Base-by-base conservation (phyloP, 2,888 invertebrate species). In the Lycia hirtaria region DNA sequence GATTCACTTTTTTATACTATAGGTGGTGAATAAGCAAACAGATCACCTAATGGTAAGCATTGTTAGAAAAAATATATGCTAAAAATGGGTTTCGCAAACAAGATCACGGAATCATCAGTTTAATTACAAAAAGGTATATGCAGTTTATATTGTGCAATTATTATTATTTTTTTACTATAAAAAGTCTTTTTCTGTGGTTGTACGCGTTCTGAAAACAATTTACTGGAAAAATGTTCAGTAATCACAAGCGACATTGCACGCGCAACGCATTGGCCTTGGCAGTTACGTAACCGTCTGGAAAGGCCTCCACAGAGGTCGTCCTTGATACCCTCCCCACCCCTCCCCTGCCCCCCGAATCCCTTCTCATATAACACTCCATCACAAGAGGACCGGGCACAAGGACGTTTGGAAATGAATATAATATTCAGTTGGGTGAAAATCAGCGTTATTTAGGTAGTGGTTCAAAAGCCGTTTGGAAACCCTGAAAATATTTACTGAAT, bases 211-310 rank as follows among this genome's bases (percentile, higher is more conserved):
- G 17, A 37, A 19, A 28, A n/a, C n/a, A 33, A 44, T 52, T 44
- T 37, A 24, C 28, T 15, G 5, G 10, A 26, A 44, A 44, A 17
- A 22, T 32, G 17, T 20, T 22, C 30, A 19, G 12, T 20, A 15
- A 44, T 33, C 20, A 38, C 35, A n/a, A 44, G 48, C 38, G 48
- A 52, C 60, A 68, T 60, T 75, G 76, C 76, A 76, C 75, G 70
- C 68, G 71, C 56, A 69, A 69, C 71, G 69, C 70, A 65, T 60
- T 66, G 80, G 74, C 81, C 85, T 81, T 85, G 81, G 80, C 76
- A 65, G 73, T 86, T 86, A 85, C 81, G 80, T 85, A 86, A 87
- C 69, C 81, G 84, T 80, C 82, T 81, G 63, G 73, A 76, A 87
- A 84, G 84, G 80, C 85, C 81, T 58, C 49, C 67, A 70, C 65